Base-by-base conservation (phyloP, 2,888 invertebrate genomes). In the Caenorhabditis sp. region DNA sequence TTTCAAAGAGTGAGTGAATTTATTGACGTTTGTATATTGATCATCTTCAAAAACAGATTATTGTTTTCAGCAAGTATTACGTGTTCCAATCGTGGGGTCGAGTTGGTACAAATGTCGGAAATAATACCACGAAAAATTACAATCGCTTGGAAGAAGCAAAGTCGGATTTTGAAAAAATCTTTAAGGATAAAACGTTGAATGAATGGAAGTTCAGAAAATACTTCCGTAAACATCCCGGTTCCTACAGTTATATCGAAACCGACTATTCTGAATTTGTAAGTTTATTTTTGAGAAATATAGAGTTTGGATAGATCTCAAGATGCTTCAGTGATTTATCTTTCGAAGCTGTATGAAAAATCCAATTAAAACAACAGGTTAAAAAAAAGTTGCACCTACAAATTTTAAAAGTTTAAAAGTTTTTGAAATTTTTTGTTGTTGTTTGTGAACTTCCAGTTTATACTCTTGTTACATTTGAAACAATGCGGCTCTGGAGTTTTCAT, bases 31-130 rank as follows among this genome's bases (percentile, higher is more conserved):
- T 12, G 7, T 36, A 23, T 21, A 20, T 2, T 25, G 5, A 21
- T 59, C 17, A 14, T 36, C 23, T n/a, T n/a, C 1, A 52, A 88
- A 23, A 89, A 90, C 14, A 90, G 89, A 50, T 17, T 89, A 89
- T 52, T 43, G 14, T 38, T 36, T 62, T 62, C 63, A 69, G 69
- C 27, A 0, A 31, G 1, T 73, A 54, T 89, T 94, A 92, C 92
- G 87, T 96, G 27, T 96, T 94, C 89, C 92, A 95, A 20, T 91
- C 95, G 0, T 99, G 97, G 97, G 99, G 99, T 14, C 92, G 97
- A 69, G 95, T 97, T 80, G 97, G 97, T 4, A 99, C 97, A 0
- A 93, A 92, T 0, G 93, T 95, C 83, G 97, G 97, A 7, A 89
- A 89, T 8, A 86, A 85, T 69, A 89, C 88, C 65, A 63, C 88